Percentiles rank a stretch among this genome's conserved stretches.
Evolutionary conservation across 2,113 vertebrate genomes (phyloP).

Genomic region (Rutilus rutilus): DNA sequence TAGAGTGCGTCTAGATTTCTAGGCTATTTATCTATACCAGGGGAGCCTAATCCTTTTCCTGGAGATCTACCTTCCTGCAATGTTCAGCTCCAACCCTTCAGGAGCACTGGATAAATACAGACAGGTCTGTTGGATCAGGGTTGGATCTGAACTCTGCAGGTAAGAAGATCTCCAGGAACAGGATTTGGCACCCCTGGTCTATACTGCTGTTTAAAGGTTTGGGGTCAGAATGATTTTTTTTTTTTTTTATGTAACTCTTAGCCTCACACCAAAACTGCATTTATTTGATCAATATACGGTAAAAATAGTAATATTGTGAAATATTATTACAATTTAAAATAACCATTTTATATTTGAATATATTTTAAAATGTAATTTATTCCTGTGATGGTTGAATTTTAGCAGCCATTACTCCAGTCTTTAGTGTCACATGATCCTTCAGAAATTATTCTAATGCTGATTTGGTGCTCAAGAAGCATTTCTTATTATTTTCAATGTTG

Average conservation of each 20-base stretch:
- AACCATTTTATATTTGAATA: background rate
- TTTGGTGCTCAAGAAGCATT: background rate
- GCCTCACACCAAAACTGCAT: background rate
- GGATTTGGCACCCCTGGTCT: too few relatives aligned
- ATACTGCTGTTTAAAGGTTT: background rate
- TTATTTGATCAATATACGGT: background rate
- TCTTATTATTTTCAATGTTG: background rate
- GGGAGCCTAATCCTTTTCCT: too few relatives aligned
- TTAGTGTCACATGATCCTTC: background rate
- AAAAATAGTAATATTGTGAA: background rate
- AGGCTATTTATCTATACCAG: too few relatives aligned
- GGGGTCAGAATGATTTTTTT: background rate
- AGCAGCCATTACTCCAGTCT: background rate
- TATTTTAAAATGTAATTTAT: background rate
- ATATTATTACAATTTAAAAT: background rate
- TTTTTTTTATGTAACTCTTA: background rate
- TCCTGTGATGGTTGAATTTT: background rate
- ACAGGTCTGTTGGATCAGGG: too few relatives aligned
- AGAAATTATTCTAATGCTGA: too few relatives aligned
- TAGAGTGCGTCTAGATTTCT: too few relatives aligned
- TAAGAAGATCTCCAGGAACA: too few relatives aligned
- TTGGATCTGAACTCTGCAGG: too few relatives aligned
- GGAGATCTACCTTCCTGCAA: too few relatives aligned
- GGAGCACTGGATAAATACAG: too few relatives aligned
- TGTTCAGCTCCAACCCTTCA: too few relatives aligned